Evolutionary conservation across 2,113 vertebrate genomes (phyloP).

Genomic region (Burhinus oedicnemus): DNA sequence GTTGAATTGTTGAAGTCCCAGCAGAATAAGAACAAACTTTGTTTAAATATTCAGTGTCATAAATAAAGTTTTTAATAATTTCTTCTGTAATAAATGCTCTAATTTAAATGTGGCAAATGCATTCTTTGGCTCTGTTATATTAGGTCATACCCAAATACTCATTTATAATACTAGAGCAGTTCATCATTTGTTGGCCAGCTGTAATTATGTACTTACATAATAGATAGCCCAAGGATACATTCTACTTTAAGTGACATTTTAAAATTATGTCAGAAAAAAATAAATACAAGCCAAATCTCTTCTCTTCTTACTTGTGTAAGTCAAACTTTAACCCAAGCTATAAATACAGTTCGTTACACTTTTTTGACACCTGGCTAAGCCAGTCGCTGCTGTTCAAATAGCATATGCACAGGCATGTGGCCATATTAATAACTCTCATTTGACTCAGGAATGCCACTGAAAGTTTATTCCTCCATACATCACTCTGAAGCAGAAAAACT

Average conservation of each 20-base stretch:
- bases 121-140: background rate
- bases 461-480: background rate
- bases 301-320: background rate
- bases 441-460: background rate
- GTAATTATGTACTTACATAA: background rate
- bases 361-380: background rate
- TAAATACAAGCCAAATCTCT: background rate
- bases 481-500: background rate
- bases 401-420: background rate
- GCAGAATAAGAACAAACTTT: background rate
- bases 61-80: background rate
- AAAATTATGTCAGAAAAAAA: background rate
- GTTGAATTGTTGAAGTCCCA: background rate
- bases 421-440: background rate
- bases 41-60: background rate
- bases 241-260: background rate
- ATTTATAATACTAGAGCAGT: background rate
- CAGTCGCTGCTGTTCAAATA: background rate
- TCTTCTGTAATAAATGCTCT: background rate
- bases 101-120: background rate
- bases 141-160: background rate
- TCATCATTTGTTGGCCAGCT: background rate
- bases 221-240: background rate
- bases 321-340: background rate
- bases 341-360: background rate